Evolutionary conservation across 2,113 vertebrate genomes (phyloP), one percentile per base, ranked within the genome.

Genomic region (Alosa alosa): DNA sequence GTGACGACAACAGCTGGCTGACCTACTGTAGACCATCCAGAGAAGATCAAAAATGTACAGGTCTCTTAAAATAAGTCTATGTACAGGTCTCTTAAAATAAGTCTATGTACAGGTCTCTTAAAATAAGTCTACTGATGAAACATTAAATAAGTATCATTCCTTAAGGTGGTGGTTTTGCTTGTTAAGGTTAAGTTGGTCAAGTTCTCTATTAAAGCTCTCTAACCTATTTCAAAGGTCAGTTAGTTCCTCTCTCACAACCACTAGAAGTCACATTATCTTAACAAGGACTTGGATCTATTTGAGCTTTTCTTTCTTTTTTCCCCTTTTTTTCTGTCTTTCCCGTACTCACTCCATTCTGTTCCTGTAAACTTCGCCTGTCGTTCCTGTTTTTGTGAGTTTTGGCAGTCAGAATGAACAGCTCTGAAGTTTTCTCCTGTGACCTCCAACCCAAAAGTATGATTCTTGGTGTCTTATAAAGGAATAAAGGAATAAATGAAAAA

Each of bases 381-480:
- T 36, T 2, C 64, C 64, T 78, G 11, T 15, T 39, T 36, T 36
- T 39, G 36, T 78, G 36, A 17, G 72, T 78, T 17, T 78, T 78
- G 72, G 72, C 72, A 13, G 72, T 4, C 31, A 11, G 4, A 18
- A 36, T 78, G 31, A 78, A 78, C 72, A 17, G 36, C 64, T 36
- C n/a, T 72, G n/a, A 15, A 36, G 10, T 5, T 78, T 13, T 78
- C 72, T 78, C 2, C 4, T 15, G 3, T 41, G 72, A 78, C 10
- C 72, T 78, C 31, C 36, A 78, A 15, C 36, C 72, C 31, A 13
- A 78, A 36, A 39, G 31, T 39, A 78, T 11, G 72, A 31, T 17
- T 78, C 31, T 36, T 36, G 72, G 72, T 78, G 72, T 78, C 72
- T 78, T 15, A 78, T 78, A 78, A 78, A 31, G 31, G 31, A 78